Evolutionary conservation across 2,888 invertebrate species (phyloP), one percentile per base, ranked within the genome.

Genomic region (Meteorus cinctellus): DNA sequence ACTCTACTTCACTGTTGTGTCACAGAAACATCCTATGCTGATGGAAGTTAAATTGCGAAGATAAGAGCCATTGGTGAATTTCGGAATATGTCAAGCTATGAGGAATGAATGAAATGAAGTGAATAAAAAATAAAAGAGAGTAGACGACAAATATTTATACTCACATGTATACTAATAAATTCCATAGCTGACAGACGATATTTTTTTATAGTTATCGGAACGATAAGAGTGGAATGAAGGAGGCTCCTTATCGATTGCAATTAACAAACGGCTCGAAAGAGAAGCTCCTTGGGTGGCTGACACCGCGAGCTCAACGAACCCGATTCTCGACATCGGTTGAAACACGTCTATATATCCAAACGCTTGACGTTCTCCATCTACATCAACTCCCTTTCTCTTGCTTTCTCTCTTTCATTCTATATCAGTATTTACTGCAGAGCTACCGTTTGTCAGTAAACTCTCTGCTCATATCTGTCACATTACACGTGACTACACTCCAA

Each of bases 231-330:
- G 74, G 69, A 69, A 69, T 69, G 74, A 74, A 74, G 69, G 69
- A 71, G 70, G 66, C 79, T 55, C 55, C 55, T 81, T 84, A 85
- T 86, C 85, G 83, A 82, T 79, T 81, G 84, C 85, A 86, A 87
- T 87, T 87, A 87, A 87, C 86, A 84, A 84, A 84, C 82, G 70
- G 65, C 65, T 71, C 65, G 66, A 70, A 55, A 59, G 71, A 71
- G 55, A 55, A 36, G 70, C 70, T 71, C 65, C 70, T 70, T 71
- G 71, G 71, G 75, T 75, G 75, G 70, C 71, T 71, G 59, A 63
- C 45, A 68, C 45, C 60, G 29, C 48, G 74, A 62, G 66, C 73
- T 55, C 55, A 69, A 74, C 69, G 69, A 74, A 74, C 74, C 74
- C 63, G 60, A 74, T 68, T 63, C 62, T 29, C 60, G 45, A 62